Evolutionary conservation across 2,888 invertebrate genomes (phyloP), one percentile per base, ranked within the genome.

Genomic region (Xanthorhoe spadicearia): DNA sequence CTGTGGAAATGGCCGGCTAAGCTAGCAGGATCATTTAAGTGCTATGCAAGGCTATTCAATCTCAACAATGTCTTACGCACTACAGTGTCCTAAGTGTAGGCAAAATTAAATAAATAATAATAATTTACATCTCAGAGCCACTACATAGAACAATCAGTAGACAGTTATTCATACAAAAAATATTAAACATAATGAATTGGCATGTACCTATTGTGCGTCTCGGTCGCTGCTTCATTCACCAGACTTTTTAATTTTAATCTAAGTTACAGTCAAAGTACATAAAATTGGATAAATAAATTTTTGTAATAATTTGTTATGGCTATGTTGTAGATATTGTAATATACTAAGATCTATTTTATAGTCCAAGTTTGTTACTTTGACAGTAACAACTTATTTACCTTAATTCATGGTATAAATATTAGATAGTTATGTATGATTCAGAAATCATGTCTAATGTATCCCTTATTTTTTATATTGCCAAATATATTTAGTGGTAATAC

Each of bases 401-500:
- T 79, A 78, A 75, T 78, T 66, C 68, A 80, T 67, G 74, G 78
- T 80, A 79, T 84, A 80, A 82, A 84, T 81, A 83, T 83, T 89
- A 89, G 88, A 81, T 88, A 88, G 4, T 23, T 23, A 23, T n/a
- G 85, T 81, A 83, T 78, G 85, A 84, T 88, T 88, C 80, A 84
- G 84, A 88, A 86, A 86, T 88, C 87, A 83, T 87, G 87, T 89
- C 83, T 89, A 89, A 87, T 84, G 89, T 91, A 89, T 88, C 86
- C 85, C 88, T 90, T 92, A 91, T 91, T 92, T 89, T 92, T 92
- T 92, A 89, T 90, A 92, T 92, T 90, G 92, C 91, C 91, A 92
- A 92, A 92, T 91, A 90, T 92, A 90, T 90, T 89, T 89, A 90
- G 89, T 83, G 85, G 88, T 91, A 89, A 87, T 86, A 86, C 78